Evolutionary conservation across 2,888 invertebrate genomes (phyloP), one percentile per base, ranked within the genome.

Genomic region (Cantharis rufa): DNA sequence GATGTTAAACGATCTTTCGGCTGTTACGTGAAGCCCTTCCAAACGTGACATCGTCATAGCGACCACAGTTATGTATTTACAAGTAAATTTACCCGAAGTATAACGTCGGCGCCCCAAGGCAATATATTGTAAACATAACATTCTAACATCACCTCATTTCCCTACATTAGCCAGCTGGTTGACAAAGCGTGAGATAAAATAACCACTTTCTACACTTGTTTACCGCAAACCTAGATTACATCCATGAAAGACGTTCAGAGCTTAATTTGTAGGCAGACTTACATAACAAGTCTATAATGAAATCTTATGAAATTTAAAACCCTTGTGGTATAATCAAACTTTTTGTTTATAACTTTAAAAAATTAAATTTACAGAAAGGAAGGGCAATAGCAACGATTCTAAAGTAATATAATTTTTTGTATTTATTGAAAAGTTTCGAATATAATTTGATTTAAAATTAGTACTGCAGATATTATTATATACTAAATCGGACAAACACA

Each of bases 101-200:
- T 48, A 71, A 69, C 27, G 62, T 21, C 62, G 74, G 74, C 77
- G 77, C 73, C 74, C 70, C 69, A 73, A 69, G 62, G 64, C 77
- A 61, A 77, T 77, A 71, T 77, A 77, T 74, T 74, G 74, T 74
- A 74, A 74, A 74, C 74, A 74, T 69, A 71, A 62, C 74, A 70
- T 70, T 48, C 70, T 75, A 75, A 71, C 75, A 71, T 75, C 75
- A 75, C 75, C 75, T 75, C 75, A 75, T 75, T 75, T 75, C 75
- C 75, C 71, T 75, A 66, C 62, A 75, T 75, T 75, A 75, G 68
- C 71, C 75, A 71, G 71, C 71, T 75, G 72, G 76, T 69, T 76
- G 76, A 69, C 72, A 72, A 72, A 69, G 69, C 71, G 76, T 63
- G 76, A 71, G 76, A 76, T 72, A 72, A 76, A 76, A 76, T 72